Conservation (phyloP, 2,797 vertebrate species). For the Megaceryle alcyon region DNA sequence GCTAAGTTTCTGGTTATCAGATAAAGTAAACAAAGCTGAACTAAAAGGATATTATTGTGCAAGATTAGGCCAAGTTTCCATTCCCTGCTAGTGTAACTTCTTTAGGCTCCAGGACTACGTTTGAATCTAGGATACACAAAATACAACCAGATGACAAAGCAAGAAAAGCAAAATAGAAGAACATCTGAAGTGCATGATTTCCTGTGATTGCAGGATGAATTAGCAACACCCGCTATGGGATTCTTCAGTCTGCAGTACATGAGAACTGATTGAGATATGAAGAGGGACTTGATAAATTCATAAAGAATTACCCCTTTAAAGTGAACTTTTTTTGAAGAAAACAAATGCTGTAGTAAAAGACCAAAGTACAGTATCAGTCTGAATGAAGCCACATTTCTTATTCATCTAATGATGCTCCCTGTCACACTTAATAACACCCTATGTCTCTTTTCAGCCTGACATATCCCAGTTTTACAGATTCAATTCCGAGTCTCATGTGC, state of each 20-base stretch:
- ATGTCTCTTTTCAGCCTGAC: neutral
- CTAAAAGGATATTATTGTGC: slow-evolving; percentile 27
- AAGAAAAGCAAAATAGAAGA: slow-evolving; percentile 13
- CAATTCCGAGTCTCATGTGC: neutral
- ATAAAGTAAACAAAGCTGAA: slow-evolving; percentile 59
- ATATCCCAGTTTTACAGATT: neutral
- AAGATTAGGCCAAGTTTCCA: slow-evolving; percentile 56
- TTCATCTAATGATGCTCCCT: neutral
- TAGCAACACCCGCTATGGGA: neutral
- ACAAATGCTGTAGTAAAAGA: neutral
- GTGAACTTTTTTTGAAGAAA: neutral
- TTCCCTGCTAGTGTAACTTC: neutral
- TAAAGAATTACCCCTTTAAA: neutral
- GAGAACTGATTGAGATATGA: neutral
- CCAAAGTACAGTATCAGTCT: neutral
- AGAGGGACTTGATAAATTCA: neutral
- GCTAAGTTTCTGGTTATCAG: slow-evolving; percentile 69
- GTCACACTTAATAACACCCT: neutral
- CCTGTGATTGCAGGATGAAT: neutral
- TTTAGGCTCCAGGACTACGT: slow-evolving; percentile 15
- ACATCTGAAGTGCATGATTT: neutral
- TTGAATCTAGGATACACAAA: slow-evolving; percentile 20
- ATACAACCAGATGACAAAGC: slow-evolving; percentile 15
- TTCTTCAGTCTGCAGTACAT: neutral
- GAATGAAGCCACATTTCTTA: neutral